Base-by-base conservation (phyloP, 2,113 vertebrate genomes). In the Stegostoma tigrinum region DNA sequence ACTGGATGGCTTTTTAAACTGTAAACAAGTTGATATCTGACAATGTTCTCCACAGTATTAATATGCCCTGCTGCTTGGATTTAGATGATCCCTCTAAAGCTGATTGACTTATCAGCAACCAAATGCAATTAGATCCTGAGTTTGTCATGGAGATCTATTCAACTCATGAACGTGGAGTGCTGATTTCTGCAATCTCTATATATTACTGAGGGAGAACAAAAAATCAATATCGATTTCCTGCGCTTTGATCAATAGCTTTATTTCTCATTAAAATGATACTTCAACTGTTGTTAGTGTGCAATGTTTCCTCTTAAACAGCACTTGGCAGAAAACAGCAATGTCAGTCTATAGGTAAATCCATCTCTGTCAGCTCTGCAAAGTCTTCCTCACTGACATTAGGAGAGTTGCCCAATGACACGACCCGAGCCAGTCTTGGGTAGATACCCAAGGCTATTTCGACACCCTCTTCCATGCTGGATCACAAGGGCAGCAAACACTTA, bases 151-250 rank as follows among this genome's bases (percentile, higher is more conserved):
- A n/a, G n/a, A 42, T 67, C 61, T 93, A 93, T 66, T 93, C 61
- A 66, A 93, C 89, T 93, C 34, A 23, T 66, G 89, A 93, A 93
- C 89, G 42, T 12, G 38, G 34, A 66, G 38, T 66, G 89, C 89
- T 93, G 89, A 93, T 93, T 93, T 66, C 89, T 38, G 7, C 61
- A 66, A 93, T 93, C 89, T 61, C n/a, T 67, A 93, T 34, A 93
- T n/a, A 93, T 93, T 66, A 42, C 89, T 23, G 61, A 66, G 34
- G 89, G 61, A 93, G n/a, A 93, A 93, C 61, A 15, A 61, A 90
- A 90, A 67, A 93, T 93, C 89, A 93, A 93, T 64, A 23, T 67
- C 66, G 89, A 93, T 93, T 34, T 45, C 89, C n/a, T 34, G 87
- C 30, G 64, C 52, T n/a, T 23, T 67, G 61, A 93, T 66, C 38